These are phyloP conservation scores for Calidris pygmaea DNA, from an alignment of 2,113 vertebrate genomes.

Conservation along the genomic window DNA sequence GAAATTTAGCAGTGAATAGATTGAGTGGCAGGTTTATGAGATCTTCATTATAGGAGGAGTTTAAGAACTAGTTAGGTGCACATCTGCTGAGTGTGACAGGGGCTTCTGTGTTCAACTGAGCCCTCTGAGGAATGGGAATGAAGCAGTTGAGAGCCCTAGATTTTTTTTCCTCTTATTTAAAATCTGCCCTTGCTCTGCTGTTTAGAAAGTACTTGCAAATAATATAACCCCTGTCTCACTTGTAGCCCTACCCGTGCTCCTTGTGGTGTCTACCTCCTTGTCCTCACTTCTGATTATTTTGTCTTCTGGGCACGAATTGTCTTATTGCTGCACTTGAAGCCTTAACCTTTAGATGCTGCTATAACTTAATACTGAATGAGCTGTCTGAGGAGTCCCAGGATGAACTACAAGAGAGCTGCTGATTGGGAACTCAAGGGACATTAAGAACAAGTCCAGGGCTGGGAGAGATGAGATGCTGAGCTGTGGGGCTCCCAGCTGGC, in stretches of 20 bases:
- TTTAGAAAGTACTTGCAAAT: background rate
- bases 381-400: background rate
- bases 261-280: background rate
- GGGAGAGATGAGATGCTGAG: background rate
- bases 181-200: background rate
- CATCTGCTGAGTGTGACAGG: background rate
- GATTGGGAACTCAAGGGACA: background rate
- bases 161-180: background rate
- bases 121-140: background rate
- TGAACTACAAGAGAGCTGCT: background rate
- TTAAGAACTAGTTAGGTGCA: background rate
- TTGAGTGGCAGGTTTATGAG: background rate
- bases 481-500: background rate
- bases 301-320: background rate
- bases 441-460: background rate
- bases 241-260: background rate
- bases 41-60: background rate
- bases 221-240: background rate
- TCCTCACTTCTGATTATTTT: background rate
- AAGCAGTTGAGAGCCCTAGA: background rate
- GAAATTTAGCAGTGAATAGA: background rate
- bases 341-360: background rate
- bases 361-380: background rate
- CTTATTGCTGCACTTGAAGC: background rate
- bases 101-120: background rate